These are phyloP conservation scores for Copidosoma aretas DNA, from an alignment of 2,888 invertebrate species.

Conservation along the genomic window DNA sequence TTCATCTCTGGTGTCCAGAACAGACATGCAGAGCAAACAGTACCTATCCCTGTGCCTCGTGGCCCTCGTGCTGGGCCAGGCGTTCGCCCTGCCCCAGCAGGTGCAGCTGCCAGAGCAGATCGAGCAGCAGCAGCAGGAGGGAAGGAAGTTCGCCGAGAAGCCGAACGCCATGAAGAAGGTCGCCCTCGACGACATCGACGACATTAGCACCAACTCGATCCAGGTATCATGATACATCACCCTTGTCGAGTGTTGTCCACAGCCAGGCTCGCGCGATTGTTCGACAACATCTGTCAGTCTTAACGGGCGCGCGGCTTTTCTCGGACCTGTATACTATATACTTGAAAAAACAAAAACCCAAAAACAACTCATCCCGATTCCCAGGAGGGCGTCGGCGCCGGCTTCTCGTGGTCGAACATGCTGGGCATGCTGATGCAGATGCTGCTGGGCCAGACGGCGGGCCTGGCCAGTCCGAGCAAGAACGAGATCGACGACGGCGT, in stretches of 20 bases:
- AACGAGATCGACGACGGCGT: slow-evolving; percentile 76
- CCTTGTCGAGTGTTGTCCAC: not conserved
- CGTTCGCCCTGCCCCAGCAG: slow-evolving; percentile 53
- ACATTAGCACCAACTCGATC: slow-evolving; percentile 81
- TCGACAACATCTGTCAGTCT: no score
- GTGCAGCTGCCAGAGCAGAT: slow-evolving; percentile 54
- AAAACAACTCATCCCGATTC: not conserved
- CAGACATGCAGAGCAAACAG: slow-evolving; percentile 70
- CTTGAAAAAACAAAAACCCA: no score
- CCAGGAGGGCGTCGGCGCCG: slow-evolving; percentile 67
- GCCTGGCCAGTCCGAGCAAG: slow-evolving; percentile 77
- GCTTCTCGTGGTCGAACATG: slow-evolving; percentile 90
- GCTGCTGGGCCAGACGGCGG: slow-evolving; percentile 76
- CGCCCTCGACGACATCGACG: slow-evolving; percentile 80
- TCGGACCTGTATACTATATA: no score
- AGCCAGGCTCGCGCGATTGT: no score
- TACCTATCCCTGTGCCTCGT: slow-evolving; percentile 75
- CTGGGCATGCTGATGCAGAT: slow-evolving; percentile 86
- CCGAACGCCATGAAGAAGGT: slow-evolving; percentile 90
- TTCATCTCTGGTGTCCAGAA: not conserved
- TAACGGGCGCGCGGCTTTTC: no score
- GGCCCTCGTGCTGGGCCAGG: slow-evolving; percentile 65
- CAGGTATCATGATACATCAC: slow-evolving; percentile 61
- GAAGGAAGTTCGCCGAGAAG: slow-evolving; percentile 81
- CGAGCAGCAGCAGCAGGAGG: slow-evolving; percentile 45